Conservation (phyloP, 1,140 invertebrate genomes). For the Drosophila serrata region DNA sequence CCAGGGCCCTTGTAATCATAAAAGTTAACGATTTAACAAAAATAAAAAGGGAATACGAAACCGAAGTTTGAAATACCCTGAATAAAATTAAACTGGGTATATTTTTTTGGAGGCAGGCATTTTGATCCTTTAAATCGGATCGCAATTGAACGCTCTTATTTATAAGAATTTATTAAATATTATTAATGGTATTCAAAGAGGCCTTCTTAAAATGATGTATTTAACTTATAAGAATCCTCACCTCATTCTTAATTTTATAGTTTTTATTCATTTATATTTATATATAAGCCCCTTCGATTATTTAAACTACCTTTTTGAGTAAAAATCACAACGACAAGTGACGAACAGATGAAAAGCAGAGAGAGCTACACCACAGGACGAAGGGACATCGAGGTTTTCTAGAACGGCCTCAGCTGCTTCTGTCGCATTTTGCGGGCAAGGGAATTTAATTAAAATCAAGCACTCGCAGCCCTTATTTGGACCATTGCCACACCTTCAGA, state of each 20-base stretch:
- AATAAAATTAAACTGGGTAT: no score
- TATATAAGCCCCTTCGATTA: accelerated
- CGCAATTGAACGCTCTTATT: no score
- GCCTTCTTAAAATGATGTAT: no score
- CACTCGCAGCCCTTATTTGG: constrained; percentile 6
- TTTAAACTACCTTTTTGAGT: neutral
- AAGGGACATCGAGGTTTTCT: constrained; percentile 11
- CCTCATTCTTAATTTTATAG: no score
- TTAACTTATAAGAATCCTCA: no score
- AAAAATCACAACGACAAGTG: constrained; percentile 62
- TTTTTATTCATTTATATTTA: neutral
- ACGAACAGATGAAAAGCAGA: constrained; percentile 28
- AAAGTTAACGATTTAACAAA: constrained; percentile 69
- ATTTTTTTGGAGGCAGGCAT: no score
- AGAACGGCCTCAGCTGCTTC: constrained; percentile 68
- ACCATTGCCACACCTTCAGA: constrained; percentile 14
- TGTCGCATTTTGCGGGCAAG: constrained; percentile 65
- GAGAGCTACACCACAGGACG: constrained; percentile 11
- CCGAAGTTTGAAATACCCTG: neutral
- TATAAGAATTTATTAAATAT: no score
- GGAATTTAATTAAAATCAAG: constrained; percentile 84
- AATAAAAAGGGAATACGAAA: neutral
- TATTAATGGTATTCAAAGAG: no score
- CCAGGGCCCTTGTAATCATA: constrained; percentile 68
- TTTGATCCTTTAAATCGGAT: no score